Percentiles rank a stretch among this genome's conserved stretches.
Evolutionary conservation across 1,140 invertebrate species (phyloP).

Genomic region (Brachionus koreanus): DNA sequence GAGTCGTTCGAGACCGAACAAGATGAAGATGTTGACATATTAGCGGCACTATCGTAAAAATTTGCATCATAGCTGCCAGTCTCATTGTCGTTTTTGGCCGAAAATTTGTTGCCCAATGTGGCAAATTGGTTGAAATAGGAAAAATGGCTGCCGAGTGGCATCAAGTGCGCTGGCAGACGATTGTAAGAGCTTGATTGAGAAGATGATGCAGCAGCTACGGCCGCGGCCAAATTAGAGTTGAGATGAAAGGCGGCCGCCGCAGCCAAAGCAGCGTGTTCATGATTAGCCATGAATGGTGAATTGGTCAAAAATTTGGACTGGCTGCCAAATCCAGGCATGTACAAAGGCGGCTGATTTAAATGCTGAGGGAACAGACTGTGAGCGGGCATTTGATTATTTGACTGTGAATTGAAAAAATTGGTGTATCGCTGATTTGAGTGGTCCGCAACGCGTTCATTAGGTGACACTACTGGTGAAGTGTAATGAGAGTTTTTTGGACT

Average conservation of each 20-base stretch:
- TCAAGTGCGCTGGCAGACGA: background rate
- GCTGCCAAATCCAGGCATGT: background rate
- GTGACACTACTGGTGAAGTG: background rate
- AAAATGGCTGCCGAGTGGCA: slow-evolving; percentile 15
- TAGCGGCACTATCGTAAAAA: background rate
- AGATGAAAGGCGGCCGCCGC: background rate
- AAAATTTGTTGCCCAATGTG: background rate
- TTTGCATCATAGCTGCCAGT: background rate
- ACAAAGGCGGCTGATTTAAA: background rate
- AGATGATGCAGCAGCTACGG: background rate
- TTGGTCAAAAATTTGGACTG: background rate
- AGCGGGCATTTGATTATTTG: background rate
- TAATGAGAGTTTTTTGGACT: background rate
- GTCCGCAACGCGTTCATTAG: background rate
- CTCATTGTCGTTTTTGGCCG: background rate
- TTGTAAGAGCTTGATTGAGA: background rate
- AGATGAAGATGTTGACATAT: background rate
- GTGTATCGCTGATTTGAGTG: background rate
- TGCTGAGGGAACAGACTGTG: background rate
- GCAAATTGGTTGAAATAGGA: background rate
- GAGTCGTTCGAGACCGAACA: background rate
- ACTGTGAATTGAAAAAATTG: background rate
- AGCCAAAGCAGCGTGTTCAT: slow-evolving; percentile 23
- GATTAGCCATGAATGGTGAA: background rate
- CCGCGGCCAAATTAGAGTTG: slow-evolving; percentile 3